A percentile compares a stretch with the other conserved stretches of the same genome.
Evolutionary conservation across 2,113 vertebrate species (phyloP).

Genomic region (Urocynchramus pylzowi): DNA sequence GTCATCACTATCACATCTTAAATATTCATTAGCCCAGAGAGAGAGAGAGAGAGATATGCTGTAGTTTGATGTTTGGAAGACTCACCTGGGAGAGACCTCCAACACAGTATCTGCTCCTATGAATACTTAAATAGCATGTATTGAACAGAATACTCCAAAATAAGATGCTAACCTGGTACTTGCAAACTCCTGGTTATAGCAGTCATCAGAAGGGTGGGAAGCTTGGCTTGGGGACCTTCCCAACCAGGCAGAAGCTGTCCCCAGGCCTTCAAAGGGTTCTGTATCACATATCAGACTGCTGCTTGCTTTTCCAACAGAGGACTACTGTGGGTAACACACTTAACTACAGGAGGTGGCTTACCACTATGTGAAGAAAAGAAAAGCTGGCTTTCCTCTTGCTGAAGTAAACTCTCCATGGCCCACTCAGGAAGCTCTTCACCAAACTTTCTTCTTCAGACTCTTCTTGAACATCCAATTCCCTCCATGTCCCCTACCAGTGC

Average conservation of each 20-base stretch:
- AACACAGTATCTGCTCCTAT: background rate
- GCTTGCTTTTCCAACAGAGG: background rate
- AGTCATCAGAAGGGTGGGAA: background rate
- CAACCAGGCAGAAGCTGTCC: background rate
- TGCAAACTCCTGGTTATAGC: background rate
- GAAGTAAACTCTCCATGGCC: background rate
- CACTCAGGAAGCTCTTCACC: background rate
- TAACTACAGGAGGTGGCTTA: background rate
- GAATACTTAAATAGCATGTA: background rate
- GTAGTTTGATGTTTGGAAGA: background rate
- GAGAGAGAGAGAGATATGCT: background rate
- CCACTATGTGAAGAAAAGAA: background rate
- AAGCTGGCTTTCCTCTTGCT: background rate
- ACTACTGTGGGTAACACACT: background rate
- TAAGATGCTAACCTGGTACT: background rate
- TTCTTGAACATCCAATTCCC: background rate
- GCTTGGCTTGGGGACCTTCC: background rate
- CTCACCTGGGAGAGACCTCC: constrained; percentile 33
- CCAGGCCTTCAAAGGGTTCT: background rate
- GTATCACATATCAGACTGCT: background rate
- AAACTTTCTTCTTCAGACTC: background rate
- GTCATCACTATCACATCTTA: constrained; percentile 13
- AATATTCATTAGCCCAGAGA: constrained; percentile 36
- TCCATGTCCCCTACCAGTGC: fast-evolving
- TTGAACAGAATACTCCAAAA: background rate